phyloP scores from a whole-genome alignment of 2,888 invertebrate species.

The Ethmia dodecea region DNA sequence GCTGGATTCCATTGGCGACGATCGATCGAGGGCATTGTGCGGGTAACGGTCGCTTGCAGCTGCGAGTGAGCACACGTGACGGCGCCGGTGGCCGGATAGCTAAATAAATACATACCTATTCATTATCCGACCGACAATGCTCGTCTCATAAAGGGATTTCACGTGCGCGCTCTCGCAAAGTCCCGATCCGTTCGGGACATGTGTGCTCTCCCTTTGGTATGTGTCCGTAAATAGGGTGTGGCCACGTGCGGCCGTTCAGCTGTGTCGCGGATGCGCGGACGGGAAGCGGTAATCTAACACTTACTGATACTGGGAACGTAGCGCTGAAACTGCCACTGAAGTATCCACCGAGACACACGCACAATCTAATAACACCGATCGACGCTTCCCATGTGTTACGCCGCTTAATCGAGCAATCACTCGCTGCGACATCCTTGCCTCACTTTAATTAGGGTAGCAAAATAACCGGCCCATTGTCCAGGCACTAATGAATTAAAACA shows the following conservation, averaged over 20 bases:
- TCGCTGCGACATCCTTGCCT: slow-evolving; percentile 18
- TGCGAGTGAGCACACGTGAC: slow-evolving; percentile 50
- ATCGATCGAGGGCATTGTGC: slow-evolving; percentile 77
- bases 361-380: slow-evolving; percentile 7
- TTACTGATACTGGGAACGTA: slow-evolving; percentile 51
- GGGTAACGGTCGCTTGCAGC: slow-evolving; percentile 76
- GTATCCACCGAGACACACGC: slow-evolving; percentile 12
- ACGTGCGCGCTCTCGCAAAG: slow-evolving; percentile 73
- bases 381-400: slow-evolving; percentile 12
- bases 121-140: slow-evolving; percentile 71
- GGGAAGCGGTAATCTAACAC: slow-evolving; percentile 74
- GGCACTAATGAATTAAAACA: slow-evolving; percentile 70
- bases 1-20: slow-evolving; percentile 63
- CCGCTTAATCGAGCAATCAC: slow-evolving; percentile 18
- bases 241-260: slow-evolving; percentile 76
- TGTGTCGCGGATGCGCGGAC: slow-evolving; percentile 73
- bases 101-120: slow-evolving; percentile 75
- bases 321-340: slow-evolving; percentile 39
- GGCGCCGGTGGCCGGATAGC: slow-evolving; percentile 71
- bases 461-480: slow-evolving; percentile 54
- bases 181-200: slow-evolving; percentile 76
- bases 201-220: slow-evolving; percentile 72
- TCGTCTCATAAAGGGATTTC: slow-evolving; percentile 74
- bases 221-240: slow-evolving; percentile 76
- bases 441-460: slow-evolving; percentile 39